Evolutionary conservation across 2,113 vertebrate genomes (phyloP), one percentile per base, ranked within the genome.

Genomic region (Phalacrocorax brasilianus): DNA sequence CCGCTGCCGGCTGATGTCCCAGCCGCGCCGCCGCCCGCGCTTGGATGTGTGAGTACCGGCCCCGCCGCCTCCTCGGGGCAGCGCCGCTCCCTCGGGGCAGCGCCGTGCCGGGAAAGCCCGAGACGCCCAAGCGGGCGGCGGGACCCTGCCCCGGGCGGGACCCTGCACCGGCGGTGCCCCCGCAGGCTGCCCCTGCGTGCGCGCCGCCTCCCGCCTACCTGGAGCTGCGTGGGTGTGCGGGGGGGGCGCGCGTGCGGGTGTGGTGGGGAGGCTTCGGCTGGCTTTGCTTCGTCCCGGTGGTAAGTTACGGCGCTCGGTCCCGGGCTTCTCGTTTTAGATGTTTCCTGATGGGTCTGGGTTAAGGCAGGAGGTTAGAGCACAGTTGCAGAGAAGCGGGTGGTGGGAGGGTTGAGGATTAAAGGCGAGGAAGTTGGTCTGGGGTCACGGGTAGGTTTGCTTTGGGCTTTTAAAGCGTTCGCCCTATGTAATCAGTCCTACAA

Each of bases 401-500:
- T 42, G 21, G 8, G 11, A 21, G 24, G 13, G 24, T 1, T 13
- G 73, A 18, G 67, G 66, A 7, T 27, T 42, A 7, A 56, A 42
- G 4, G 18, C 8, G 22, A 32, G 55, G n/a, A 49, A 19, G 58
- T 30, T 44, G 62, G 71, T 27, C 17, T 17, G 53, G 72, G 79
- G 32, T 59, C 50, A 32, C 2, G 6, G 38, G 38, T 33, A 5
- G 30, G 72, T 70, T 65, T 38, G 38, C 65, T 45, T 12, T 26
- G 75, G 44, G 76, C 32, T 93, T 80, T 67, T 19, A 24, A 62
- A 80, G 13, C 2, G 14, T 45, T 11, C 18, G 32, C n/a, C 44
- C 55, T 8, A 4, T 1, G 8, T 26, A 7, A 16, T 11, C 33
- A 20, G 68, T 7, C 55, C 42, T 32, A 1, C 33, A 2, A 1